These are phyloP conservation scores for Drosophila pruinosa DNA, from an alignment of 1,140 invertebrate genomes.

Conservation along the genomic window DNA sequence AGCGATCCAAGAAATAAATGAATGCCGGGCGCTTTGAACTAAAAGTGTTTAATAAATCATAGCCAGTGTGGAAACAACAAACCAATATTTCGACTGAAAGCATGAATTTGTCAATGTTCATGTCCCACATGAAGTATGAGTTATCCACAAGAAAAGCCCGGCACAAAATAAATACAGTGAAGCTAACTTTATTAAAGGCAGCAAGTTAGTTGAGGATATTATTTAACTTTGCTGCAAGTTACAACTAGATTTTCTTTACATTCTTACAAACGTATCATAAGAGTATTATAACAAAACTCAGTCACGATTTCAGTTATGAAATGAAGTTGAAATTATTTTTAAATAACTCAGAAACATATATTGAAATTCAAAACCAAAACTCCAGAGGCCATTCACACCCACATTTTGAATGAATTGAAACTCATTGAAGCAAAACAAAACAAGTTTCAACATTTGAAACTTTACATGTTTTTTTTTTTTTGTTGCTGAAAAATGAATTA, in stretches of 20 bases:
- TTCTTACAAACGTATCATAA: background rate
- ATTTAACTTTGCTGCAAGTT: background rate
- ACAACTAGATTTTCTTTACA: background rate
- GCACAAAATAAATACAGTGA: background rate
- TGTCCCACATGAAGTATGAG: slow-evolving; percentile 28
- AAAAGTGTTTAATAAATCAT: slow-evolving; percentile 31
- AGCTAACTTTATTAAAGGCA: background rate
- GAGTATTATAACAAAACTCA: background rate
- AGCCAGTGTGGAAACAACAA: slow-evolving; percentile 10
- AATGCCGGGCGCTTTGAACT: background rate
- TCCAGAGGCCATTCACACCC: background rate
- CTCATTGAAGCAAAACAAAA: slow-evolving; percentile 6
- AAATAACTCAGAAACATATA: background rate
- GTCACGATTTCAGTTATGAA: background rate
- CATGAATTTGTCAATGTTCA: slow-evolving; percentile 31
- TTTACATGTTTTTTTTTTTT: background rate
- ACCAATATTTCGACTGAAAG: slow-evolving; percentile 9
- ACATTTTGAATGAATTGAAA: slow-evolving; percentile 13
- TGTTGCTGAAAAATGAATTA: slow-evolving; percentile 7
- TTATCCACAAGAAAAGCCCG: background rate
- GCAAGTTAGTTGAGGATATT: background rate
- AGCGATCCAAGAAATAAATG: slow-evolving; percentile 10
- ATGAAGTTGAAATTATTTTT: background rate
- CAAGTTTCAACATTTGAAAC: background rate
- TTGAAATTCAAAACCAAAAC: background rate